Conservation (phyloP, 2,797 vertebrate genomes). For the Epinephelus malabaricus region DNA sequence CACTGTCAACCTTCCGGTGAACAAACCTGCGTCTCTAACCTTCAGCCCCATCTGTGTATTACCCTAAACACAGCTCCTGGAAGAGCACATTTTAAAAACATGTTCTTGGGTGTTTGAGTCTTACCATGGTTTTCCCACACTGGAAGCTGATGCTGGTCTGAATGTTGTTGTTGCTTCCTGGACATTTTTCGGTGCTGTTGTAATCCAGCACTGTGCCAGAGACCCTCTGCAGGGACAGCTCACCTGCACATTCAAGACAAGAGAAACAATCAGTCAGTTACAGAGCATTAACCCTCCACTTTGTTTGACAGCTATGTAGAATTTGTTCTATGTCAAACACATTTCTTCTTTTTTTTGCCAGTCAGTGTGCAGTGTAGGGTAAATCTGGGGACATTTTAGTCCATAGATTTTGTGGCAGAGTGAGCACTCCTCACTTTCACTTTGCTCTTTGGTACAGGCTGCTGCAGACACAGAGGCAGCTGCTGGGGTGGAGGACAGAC, state of each 20-base stretch:
- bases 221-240: constrained; percentile 74
- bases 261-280: background rate
- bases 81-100: background rate
- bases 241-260: constrained; percentile 81
- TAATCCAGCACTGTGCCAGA: constrained; percentile 87
- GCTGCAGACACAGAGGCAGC: too few species aligned
- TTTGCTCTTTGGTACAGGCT: too few species aligned
- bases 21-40: background rate
- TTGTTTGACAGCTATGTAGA: too few species aligned
- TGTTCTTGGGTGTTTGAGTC: constrained; percentile 40
- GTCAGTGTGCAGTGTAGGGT: too few species aligned
- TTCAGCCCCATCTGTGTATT: too few species aligned
- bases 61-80: background rate
- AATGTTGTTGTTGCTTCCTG: constrained; percentile 69
- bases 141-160: constrained; percentile 94
- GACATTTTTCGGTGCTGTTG: constrained; percentile 83
- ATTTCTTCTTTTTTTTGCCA: too few species aligned
- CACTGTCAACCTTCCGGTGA: background rate
- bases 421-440: too few species aligned
- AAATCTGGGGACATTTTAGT: too few species aligned
- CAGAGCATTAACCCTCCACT: background rate
- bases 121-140: constrained; percentile 96
- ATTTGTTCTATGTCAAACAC: too few species aligned
- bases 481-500: too few species aligned
- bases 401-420: too few species aligned